Percentiles rank a stretch among this genome's conserved stretches.
These are phyloP conservation scores for Dasypolia templi DNA, from an alignment of 2,888 invertebrate genomes.

Conservation along the genomic window DNA sequence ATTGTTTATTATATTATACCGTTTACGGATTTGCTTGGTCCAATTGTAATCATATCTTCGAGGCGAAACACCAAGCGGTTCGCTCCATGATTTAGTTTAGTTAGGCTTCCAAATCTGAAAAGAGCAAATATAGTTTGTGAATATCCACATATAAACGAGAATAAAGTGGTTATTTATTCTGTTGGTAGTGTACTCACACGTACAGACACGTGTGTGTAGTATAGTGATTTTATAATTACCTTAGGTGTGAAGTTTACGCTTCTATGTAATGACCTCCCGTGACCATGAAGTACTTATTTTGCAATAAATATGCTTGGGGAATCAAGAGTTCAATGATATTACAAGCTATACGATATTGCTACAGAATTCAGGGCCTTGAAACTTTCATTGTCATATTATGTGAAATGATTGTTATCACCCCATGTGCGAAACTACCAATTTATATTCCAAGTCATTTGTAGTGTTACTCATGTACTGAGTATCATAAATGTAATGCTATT, in stretches of 20 bases:
- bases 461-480: constrained; percentile 45
- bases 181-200: constrained; percentile 45
- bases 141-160: constrained; percentile 28
- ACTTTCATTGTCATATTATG: constrained; percentile 64
- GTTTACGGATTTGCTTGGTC: neutral
- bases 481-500: constrained; percentile 52
- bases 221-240: constrained; percentile 55
- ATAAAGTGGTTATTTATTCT: constrained; percentile 52
- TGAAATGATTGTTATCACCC: constrained; percentile 55
- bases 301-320: constrained; percentile 62
- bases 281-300: constrained; percentile 71
- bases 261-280: constrained; percentile 67
- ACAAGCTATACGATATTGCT: constrained; percentile 54
- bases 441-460: constrained; percentile 59
- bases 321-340: constrained; percentile 72
- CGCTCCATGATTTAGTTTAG: constrained; percentile 32
- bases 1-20: too few relatives aligned
- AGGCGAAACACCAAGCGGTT: constrained; percentile 1
- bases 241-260: constrained; percentile 66
- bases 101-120: constrained; percentile 31
- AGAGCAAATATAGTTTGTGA: constrained; percentile 43
- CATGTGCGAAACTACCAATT: constrained; percentile 51
- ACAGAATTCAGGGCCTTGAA: constrained; percentile 64
- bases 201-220: constrained; percentile 47
- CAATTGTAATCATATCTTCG: constrained; percentile 12